Percentiles rank a stretch among this genome's conserved stretches.
These are phyloP conservation scores for Syrrhaptes paradoxus DNA, from an alignment of 2,113 vertebrate species.

Conservation along the genomic window DNA sequence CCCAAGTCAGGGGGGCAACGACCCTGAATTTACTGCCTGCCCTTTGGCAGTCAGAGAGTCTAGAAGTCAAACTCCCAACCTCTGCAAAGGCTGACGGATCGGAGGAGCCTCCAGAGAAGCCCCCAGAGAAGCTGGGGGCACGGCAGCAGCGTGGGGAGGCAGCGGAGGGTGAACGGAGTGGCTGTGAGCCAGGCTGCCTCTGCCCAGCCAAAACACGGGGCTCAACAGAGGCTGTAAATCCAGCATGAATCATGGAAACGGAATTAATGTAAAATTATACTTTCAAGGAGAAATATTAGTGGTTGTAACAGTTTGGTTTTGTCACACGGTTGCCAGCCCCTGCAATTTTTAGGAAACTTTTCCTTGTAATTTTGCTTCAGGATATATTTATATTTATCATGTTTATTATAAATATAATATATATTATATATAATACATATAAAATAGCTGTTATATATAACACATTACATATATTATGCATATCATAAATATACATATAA, in stretches of 20 bases:
- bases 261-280: conserved; percentile 36
- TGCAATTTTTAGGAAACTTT: conserved; percentile 52
- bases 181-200: neutral
- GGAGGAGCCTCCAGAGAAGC: neutral
- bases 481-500: too few relatives aligned
- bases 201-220: neutral
- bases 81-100: neutral
- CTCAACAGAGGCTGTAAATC: conserved; percentile 23
- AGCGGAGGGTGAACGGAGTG: neutral
- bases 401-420: too few relatives aligned
- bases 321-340: neutral
- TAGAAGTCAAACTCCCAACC: neutral
- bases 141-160: neutral
- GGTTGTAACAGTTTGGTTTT: conserved; percentile 3
- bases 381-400: neutral
- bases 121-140: neutral
- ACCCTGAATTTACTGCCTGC: neutral
- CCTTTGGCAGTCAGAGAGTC: neutral
- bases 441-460: too few relatives aligned
- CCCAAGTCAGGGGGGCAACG: neutral
- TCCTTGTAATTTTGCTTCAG: conserved; percentile 3
- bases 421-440: too few relatives aligned
- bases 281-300: conserved; percentile 27
- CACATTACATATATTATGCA: too few relatives aligned
- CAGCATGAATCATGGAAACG: neutral